A percentile compares a stretch with the other conserved stretches of the same genome.
phyloP scores from a whole-genome alignment of 1,140 invertebrate genomes.

The Triops cancriformis region DNA sequence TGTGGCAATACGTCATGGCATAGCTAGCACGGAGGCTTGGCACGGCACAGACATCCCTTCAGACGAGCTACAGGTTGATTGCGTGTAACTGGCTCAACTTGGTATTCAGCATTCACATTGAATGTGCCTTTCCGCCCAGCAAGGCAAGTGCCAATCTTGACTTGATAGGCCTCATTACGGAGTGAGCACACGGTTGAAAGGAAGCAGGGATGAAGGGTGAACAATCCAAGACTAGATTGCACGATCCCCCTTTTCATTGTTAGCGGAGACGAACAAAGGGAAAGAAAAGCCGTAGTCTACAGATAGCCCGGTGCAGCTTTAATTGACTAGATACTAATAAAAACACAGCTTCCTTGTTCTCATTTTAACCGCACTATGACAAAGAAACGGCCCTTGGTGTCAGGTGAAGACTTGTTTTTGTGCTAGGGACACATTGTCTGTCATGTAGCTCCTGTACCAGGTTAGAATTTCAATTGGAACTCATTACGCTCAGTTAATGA shows the following conservation, averaged over 20 bases:
- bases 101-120: not conserved
- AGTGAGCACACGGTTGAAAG: not conserved
- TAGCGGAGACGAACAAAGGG: not conserved
- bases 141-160: not conserved
- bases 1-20: too few species aligned
- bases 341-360: not conserved
- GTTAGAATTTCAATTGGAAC: constrained; percentile 6
- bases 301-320: not conserved
- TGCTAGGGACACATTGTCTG: not conserved
- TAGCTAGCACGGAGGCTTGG: too few species aligned
- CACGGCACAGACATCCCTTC: not conserved
- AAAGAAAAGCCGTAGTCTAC: not conserved
- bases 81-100: not conserved
- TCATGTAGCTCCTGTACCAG: not conserved
- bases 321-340: not conserved
- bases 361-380: not conserved
- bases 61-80: not conserved
- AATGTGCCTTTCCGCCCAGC: not conserved
- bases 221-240: constrained; percentile 1
- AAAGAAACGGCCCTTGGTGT: not conserved
- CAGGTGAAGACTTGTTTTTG: not conserved
- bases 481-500: not conserved
- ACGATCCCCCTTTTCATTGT: not conserved
- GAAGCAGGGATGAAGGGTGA: not conserved
- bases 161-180: not conserved